A percentile compares a stretch with the other conserved stretches of the same genome.
These are phyloP conservation scores for Anisognathus igniventris DNA, from an alignment of 2,797 vertebrate genomes.

Conservation along the genomic window DNA sequence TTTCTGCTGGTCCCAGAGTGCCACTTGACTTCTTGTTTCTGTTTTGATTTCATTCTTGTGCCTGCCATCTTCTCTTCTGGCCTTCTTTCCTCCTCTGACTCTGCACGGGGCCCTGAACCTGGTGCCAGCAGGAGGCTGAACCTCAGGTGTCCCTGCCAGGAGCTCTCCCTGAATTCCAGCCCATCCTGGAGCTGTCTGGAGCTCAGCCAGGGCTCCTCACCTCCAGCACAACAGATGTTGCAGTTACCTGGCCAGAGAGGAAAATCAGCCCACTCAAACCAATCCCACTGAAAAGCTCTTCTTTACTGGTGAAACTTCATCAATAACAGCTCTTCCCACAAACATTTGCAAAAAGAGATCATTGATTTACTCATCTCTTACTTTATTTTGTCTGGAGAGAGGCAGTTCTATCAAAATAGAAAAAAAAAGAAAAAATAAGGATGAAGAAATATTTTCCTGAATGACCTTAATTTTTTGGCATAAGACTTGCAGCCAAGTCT, in stretches of 20 bases:
- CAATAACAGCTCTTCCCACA: not conserved
- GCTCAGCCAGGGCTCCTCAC: not conserved
- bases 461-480: not conserved
- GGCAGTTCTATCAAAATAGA: not conserved
- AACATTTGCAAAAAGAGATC: not conserved
- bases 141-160: not conserved
- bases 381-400: not conserved
- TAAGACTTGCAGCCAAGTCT: not conserved
- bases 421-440: not conserved
- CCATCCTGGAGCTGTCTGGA: not conserved
- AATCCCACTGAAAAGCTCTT: not conserved
- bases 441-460: not conserved
- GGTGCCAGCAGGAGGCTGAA: not conserved
- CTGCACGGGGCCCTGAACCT: not conserved
- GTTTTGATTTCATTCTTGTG: not conserved
- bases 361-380: not conserved
- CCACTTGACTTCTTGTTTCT: not conserved
- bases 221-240: not conserved
- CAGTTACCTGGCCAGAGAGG: not conserved
- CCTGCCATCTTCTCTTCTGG: not conserved
- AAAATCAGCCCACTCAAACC: conserved; percentile 4
- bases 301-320: not conserved
- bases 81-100: not conserved
- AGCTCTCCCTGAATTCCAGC: not conserved
- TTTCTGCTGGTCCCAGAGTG: not conserved